A percentile compares a stretch with the other conserved stretches of the same genome.
phyloP scores from a whole-genome alignment of 1,140 invertebrate species.

The Euura saliciscinereae region DNA sequence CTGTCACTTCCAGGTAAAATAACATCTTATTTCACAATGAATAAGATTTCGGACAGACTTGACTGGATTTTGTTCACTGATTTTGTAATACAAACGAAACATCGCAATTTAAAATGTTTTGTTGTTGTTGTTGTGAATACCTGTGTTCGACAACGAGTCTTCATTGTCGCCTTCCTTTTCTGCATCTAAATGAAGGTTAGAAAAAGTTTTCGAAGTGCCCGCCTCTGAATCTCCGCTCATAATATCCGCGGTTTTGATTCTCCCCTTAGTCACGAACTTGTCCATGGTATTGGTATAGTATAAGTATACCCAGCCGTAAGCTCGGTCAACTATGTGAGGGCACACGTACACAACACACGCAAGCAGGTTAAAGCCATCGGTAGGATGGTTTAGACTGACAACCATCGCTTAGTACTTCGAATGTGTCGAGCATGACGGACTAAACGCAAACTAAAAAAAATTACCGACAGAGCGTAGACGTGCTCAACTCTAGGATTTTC shows the following conservation, averaged over 20 bases:
- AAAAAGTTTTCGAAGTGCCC: not conserved
- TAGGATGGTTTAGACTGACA: not conserved
- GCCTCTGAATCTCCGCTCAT: not conserved
- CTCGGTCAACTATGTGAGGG: not conserved
- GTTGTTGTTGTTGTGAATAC: not conserved
- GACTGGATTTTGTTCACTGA: not conserved
- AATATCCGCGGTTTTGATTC: not conserved
- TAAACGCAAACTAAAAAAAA: not conserved
- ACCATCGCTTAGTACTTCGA: not conserved
- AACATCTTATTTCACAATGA: not conserved
- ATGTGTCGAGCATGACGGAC: not conserved
- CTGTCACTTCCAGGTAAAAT: not conserved
- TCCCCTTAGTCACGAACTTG: not conserved
- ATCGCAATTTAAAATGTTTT: not conserved
- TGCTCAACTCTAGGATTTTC: not conserved
- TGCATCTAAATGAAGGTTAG: not conserved
- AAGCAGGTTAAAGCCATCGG: not conserved
- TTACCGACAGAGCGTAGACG: not conserved
- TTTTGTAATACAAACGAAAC: not conserved
- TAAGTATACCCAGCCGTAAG: not conserved
- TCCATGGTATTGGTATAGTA: not conserved
- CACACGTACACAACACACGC: not conserved
- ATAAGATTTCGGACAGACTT: not conserved
- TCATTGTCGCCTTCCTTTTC: not conserved
- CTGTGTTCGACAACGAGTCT: not conserved